These are phyloP conservation scores for Channa maculata DNA, from an alignment of 2,113 vertebrate species.

Conservation along the genomic window DNA sequence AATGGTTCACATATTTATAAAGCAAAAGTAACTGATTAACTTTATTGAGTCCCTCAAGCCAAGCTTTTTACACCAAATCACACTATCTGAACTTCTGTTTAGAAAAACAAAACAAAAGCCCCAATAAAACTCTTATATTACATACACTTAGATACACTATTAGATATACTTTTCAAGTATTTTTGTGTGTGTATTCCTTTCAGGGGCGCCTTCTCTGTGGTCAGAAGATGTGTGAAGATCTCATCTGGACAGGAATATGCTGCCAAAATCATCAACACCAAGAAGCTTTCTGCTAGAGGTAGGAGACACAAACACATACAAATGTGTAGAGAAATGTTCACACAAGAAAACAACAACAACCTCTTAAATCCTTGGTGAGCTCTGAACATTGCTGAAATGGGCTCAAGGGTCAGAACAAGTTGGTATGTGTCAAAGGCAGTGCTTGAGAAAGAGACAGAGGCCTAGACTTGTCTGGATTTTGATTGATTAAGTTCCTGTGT, in stretches of 20 bases:
- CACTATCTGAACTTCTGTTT: neutral
- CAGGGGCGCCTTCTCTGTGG: slow-evolving; percentile 97
- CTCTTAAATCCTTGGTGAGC: slow-evolving; percentile 22
- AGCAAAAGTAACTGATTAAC: neutral
- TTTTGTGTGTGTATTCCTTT: slow-evolving; percentile 72
- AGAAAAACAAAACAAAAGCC: neutral
- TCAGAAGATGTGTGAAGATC: slow-evolving; percentile 97
- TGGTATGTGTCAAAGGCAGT: neutral
- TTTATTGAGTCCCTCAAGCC: neutral
- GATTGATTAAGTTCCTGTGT: slow-evolving; percentile 9
- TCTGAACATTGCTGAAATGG: slow-evolving; percentile 51
- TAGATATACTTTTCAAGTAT: slow-evolving; percentile 11
- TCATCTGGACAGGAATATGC: slow-evolving; percentile 96
- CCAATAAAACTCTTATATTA: too few relatives aligned
- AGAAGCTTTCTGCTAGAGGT: slow-evolving; percentile 99
- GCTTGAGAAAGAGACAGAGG: slow-evolving; percentile 13
- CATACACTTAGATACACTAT: neutral
- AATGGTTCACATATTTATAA: neutral
- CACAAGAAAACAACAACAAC: neutral
- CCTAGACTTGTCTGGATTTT: slow-evolving; percentile 44
- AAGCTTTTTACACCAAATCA: neutral
- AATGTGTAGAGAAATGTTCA: neutral
- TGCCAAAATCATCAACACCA: slow-evolving; percentile 99
- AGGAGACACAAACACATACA: slow-evolving; percentile 61
- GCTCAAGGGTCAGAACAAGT: slow-evolving; percentile 6